Evolutionary conservation across 2,113 vertebrate genomes (phyloP).

Genomic region (Phrynocephalus versicolor): DNA sequence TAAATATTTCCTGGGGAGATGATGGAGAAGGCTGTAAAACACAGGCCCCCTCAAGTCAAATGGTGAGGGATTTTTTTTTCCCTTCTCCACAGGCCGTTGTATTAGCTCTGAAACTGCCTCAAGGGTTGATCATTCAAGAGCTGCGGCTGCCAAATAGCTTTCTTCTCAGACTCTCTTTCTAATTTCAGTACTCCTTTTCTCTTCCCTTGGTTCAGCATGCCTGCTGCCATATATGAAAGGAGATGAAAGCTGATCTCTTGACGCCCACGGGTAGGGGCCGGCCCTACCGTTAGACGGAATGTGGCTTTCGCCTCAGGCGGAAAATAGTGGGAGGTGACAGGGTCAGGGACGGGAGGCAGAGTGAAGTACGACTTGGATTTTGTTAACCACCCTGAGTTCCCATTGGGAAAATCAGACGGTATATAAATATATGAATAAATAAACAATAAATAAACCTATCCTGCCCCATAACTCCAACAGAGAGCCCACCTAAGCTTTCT

Average conservation of each 20-base stretch:
- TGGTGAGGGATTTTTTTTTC: conserved; percentile 46
- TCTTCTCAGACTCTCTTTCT: conserved; percentile 32
- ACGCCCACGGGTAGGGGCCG: not conserved
- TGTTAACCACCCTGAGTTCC: too few species aligned
- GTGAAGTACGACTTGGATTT: not conserved
- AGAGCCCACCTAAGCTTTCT: not conserved
- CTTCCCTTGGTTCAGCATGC: conserved; percentile 20
- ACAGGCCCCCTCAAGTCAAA: conserved; percentile 39
- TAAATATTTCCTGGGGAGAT: not conserved
- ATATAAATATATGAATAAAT: too few species aligned
- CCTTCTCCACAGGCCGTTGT: conserved; percentile 62
- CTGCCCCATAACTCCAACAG: not conserved
- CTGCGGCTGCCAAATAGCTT: conserved; percentile 45
- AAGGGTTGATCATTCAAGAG: conserved; percentile 22
- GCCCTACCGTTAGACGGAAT: not conserved
- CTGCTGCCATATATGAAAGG: conserved; percentile 13
- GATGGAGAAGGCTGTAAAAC: conserved; percentile 21
- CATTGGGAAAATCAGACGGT: too few species aligned
- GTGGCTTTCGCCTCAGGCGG: not conserved
- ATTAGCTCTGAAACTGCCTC: conserved; percentile 52
- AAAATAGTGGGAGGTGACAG: not conserved
- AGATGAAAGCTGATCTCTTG: conserved; percentile 33
- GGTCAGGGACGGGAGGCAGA: not conserved
- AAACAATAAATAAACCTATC: too few species aligned
- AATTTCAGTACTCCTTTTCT: conserved; percentile 41